phyloP scores from a whole-genome alignment of 2,888 invertebrate genomes.

The Meta bourneti region DNA sequence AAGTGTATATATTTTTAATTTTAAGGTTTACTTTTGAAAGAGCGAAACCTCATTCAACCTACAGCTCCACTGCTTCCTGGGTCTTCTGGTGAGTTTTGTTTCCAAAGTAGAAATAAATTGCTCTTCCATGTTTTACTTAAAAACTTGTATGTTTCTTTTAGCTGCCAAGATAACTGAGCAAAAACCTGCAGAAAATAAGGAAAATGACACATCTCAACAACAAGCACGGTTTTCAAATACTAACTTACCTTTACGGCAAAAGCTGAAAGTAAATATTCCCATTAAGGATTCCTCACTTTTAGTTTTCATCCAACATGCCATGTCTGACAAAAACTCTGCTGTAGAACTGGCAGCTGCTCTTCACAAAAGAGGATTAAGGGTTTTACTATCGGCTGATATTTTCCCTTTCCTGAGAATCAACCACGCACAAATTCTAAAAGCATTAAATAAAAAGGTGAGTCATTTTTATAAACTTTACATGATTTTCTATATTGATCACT shows the following conservation, averaged over 20 bases:
- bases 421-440: not conserved
- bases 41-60: not conserved
- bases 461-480: not conserved
- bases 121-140: no score
- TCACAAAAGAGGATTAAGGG: not conserved
- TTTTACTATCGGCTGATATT: not conserved
- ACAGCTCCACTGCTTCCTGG: not conserved
- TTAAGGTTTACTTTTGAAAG: not conserved
- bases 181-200: no score
- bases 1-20: not conserved
- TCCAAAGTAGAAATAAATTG: no score
- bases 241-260: no score
- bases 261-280: no score
- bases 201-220: no score
- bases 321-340: not conserved
- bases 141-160: no score
- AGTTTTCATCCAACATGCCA: constrained; percentile 22
- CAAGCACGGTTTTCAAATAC: no score
- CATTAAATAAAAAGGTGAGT: not conserved
- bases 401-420: not conserved
- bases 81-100: no score
- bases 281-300: no score
- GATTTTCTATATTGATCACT: no score
- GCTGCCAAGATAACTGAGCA: no score
- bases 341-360: not conserved